Conservation (phyloP, 1,140 invertebrate genomes). For the Hyles vespertilio region DNA sequence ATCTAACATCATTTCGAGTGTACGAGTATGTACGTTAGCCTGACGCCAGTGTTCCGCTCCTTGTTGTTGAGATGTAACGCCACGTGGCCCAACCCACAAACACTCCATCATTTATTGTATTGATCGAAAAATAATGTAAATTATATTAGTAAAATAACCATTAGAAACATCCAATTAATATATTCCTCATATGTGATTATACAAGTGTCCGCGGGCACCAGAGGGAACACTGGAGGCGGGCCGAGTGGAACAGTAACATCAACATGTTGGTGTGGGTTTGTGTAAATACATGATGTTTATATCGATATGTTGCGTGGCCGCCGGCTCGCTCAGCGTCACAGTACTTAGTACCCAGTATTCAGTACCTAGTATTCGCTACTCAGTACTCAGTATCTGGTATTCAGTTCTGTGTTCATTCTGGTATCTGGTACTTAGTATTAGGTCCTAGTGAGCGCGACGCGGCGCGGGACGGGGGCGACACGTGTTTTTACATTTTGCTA, state of each 20-base stretch:
- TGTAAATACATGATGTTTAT: conserved; percentile 59
- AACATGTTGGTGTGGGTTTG: conserved; percentile 18
- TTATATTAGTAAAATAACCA: too few species aligned
- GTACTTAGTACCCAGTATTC: background rate
- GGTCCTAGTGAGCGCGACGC: background rate
- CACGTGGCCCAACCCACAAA: too few species aligned
- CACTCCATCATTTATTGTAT: too few species aligned
- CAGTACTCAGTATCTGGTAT: background rate
- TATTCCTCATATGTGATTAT: too few species aligned
- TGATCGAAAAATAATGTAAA: too few species aligned
- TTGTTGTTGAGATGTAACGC: too few species aligned
- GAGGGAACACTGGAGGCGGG: background rate
- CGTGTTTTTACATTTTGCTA: conserved; percentile 68
- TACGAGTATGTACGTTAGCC: too few species aligned
- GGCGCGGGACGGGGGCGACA: conserved; percentile 5
- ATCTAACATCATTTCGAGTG: background rate
- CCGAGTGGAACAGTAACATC: background rate
- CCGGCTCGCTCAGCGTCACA: background rate
- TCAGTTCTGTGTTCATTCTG: too few species aligned
- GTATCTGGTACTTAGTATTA: background rate
- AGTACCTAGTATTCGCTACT: background rate
- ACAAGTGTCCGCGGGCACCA: too few species aligned
- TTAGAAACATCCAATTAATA: too few species aligned
- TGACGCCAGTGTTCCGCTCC: too few species aligned
- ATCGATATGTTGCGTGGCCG: conserved; percentile 15